phyloP scores from a whole-genome alignment of 2,888 invertebrate species.

The Stratiomys singularior region DNA sequence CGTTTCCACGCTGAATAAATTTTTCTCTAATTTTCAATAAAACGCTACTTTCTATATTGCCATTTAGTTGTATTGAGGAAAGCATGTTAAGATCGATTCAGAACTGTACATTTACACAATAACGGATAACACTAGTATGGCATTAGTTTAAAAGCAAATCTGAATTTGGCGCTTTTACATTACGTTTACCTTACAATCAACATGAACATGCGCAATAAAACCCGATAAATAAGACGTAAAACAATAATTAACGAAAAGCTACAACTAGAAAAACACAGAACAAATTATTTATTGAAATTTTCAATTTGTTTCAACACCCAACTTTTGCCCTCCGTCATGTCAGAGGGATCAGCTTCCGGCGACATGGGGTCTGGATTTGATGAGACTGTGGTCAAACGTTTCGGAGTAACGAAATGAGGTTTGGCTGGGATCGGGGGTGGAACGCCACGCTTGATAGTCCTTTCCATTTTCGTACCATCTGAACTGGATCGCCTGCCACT shows the following conservation, averaged over 20 bases:
- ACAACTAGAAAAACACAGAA: neutral
- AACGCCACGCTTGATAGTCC: constrained; percentile 44
- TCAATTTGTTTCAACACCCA: constrained; percentile 66
- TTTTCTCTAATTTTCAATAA: neutral
- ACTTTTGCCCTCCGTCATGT: constrained; percentile 54
- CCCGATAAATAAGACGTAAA: constrained; percentile 8
- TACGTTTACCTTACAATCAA: neutral
- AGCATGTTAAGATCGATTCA: neutral
- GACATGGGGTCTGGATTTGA: neutral
- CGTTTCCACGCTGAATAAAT: constrained; percentile 2
- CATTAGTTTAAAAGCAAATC: constrained; percentile 25
- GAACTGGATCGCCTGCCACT: constrained; percentile 51
- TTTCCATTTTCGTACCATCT: constrained; percentile 53
- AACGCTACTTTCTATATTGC: constrained; percentile 25
- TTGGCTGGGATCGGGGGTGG: constrained; percentile 51
- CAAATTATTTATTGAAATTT: constrained; percentile 62
- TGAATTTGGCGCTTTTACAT: neutral
- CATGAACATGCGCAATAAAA: neutral
- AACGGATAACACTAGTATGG: constrained; percentile 32
- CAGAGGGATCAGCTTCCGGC: constrained; percentile 33
- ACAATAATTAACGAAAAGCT: neutral
- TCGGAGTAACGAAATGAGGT: constrained; percentile 47
- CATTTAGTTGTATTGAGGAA: constrained; percentile 4
- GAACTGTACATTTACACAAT: neutral
- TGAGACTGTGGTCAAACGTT: neutral